Evolutionary conservation across 1,140 invertebrate species (phyloP), one percentile per base, ranked within the genome.

Genomic region (Bombus superbus): DNA sequence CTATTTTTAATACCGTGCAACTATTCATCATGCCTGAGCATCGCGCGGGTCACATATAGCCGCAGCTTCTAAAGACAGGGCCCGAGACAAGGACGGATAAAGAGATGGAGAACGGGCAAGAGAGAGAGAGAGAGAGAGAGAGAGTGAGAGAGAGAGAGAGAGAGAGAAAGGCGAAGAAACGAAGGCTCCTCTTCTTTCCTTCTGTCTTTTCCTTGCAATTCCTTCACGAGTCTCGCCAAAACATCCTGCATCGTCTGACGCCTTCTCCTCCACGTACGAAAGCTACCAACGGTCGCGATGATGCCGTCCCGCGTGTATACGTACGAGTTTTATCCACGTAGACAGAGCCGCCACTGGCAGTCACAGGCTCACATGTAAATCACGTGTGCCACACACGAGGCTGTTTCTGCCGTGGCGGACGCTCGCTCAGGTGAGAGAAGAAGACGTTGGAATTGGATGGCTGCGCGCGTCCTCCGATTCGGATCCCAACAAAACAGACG

Each of bases 141-240:
- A n/a, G 28, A n/a, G n/a, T n/a, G n/a, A n/a, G 64, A 35, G 40
- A 2, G 32, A 80, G 75, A 59, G 59, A n/a, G 59, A 22, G 62
- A 59, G 66, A 64, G 32, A 59, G 59, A 53, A 59, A 57, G 53
- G 3, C 5, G 32, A 18, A 76, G 53, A 4, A n/a, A 38, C 53
- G 38, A 57, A 35, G 44, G 74, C 4, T 59, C 47, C 15, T 38
- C 71, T 71, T 28, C 28, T 35, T 64, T 47, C 68, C 47, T 35
- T 57, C 87, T 74, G 87, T 68, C 83, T 78, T 82, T 83, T 81
- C 83, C 76, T n/a, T 62, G 87, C 83, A 89, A 93, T 92, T 92
- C 91, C 89, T 90, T 93, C 90, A 90, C 88, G 91, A 92, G 80
- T 72, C 83, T 64, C 89, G 80, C 88, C 89, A 88, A 92, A 92